These are phyloP conservation scores for Drosophila ogumai DNA, from an alignment of 1,140 invertebrate genomes.

Conservation along the genomic window DNA sequence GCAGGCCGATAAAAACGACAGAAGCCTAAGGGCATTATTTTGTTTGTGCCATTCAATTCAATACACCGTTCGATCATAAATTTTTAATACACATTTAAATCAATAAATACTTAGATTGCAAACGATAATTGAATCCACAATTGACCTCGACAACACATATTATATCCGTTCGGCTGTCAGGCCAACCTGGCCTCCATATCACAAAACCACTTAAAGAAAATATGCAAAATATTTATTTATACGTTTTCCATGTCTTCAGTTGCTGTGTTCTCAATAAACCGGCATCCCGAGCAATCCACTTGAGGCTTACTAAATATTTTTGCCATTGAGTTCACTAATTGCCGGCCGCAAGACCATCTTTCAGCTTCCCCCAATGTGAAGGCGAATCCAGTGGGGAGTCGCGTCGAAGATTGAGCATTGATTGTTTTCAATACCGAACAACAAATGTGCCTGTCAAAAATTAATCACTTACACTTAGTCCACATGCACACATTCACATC, in stretches of 20 bases:
- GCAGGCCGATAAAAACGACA: background rate
- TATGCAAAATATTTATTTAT: constrained; percentile 53
- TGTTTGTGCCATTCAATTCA: background rate
- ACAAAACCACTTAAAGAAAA: constrained; percentile 20
- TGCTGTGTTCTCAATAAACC: constrained; percentile 32
- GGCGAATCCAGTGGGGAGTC: constrained; percentile 40
- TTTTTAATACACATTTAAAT: constrained; percentile 7
- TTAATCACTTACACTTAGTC: constrained; percentile 82
- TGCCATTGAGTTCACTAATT: constrained; percentile 40
- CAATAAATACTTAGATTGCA: constrained; percentile 6
- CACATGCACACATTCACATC: constrained; percentile 34
- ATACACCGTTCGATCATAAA: background rate
- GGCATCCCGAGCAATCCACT: constrained; percentile 35
- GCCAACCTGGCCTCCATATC: constrained; percentile 29
- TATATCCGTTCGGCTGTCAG: constrained; percentile 19
- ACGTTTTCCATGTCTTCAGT: constrained; percentile 9
- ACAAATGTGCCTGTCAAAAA: constrained; percentile 80
- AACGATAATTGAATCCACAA: constrained; percentile 9
- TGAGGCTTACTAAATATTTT: constrained; percentile 34
- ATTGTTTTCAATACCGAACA: constrained; percentile 80
- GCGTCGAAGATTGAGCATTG: constrained; percentile 76
- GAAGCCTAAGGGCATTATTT: background rate
- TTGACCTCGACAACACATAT: constrained; percentile 7
- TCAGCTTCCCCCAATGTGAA: background rate
- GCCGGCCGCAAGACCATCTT: constrained; percentile 17